phyloP scores from a whole-genome alignment of 2,113 vertebrate species.

The Ophthalmolycus amberensis region DNA sequence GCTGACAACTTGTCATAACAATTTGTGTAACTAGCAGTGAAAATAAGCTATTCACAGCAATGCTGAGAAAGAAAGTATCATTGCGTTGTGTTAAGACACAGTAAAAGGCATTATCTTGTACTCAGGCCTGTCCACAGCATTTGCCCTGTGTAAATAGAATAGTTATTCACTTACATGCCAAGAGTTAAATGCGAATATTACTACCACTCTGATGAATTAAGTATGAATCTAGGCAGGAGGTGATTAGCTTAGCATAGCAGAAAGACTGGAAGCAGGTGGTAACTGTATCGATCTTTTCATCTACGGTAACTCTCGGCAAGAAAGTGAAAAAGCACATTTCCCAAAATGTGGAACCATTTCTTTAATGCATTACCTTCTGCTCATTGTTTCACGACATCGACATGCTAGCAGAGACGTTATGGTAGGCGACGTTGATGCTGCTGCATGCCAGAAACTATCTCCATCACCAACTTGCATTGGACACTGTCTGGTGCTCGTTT shows the following conservation, averaged over 20 bases:
- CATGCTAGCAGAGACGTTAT: neutral
- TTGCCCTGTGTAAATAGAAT: neutral
- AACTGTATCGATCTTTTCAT: neutral
- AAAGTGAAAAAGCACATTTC: neutral
- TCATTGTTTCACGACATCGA: neutral
- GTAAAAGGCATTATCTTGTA: neutral
- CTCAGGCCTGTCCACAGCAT: neutral
- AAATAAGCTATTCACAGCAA: neutral
- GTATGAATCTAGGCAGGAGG: neutral
- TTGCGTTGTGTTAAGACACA: too few species aligned
- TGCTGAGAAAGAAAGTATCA: neutral
- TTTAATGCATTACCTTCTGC: neutral
- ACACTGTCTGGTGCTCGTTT: neutral
- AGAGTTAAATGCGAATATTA: neutral
- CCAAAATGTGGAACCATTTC: neutral
- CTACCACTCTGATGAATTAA: neutral
- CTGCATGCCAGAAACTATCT: neutral
- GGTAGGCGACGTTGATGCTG: neutral
- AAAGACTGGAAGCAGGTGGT: neutral
- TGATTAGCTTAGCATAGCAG: neutral
- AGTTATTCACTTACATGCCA: neutral
- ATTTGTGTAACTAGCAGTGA: neutral
- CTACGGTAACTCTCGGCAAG: neutral
- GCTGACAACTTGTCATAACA: neutral
- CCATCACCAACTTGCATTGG: neutral